Conservation (phyloP, 2,797 vertebrate genomes). For the Sorex maritimensis region DNA sequence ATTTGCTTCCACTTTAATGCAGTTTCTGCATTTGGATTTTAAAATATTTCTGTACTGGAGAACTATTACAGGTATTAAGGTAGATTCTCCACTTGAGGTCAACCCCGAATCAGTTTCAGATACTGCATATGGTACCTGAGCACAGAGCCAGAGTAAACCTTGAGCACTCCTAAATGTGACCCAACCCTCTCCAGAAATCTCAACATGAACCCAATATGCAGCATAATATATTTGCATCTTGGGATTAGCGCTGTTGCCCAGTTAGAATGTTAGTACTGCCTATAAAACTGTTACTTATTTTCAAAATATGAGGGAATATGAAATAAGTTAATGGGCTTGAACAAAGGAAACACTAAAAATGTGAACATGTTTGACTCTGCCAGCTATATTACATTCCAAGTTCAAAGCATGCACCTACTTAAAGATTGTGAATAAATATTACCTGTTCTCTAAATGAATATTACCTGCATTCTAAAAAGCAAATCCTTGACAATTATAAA, state of each 20-base stretch:
- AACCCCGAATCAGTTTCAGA: too few species aligned
- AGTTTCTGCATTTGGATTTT: not conserved
- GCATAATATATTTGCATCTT: not conserved
- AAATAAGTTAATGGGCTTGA: not conserved
- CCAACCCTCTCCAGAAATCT: not conserved
- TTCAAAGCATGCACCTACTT: not conserved
- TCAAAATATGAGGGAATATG: not conserved
- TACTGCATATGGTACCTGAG: too few species aligned
- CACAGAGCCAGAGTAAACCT: too few species aligned
- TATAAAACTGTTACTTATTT: slow-evolving; percentile 14
- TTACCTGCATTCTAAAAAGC: not conserved
- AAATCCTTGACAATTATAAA: not conserved
- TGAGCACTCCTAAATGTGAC: too few species aligned
- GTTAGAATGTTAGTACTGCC: not conserved
- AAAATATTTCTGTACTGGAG: not conserved
- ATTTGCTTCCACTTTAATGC: not conserved
- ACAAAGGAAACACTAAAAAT: not conserved
- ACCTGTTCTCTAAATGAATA: not conserved
- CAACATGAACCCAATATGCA: not conserved
- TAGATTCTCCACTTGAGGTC: not conserved
- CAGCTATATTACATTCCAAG: not conserved
- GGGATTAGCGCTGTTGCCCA: not conserved
- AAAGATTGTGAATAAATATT: not conserved
- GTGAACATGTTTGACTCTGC: not conserved
- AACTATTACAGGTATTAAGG: not conserved